Evolutionary conservation across 2,888 invertebrate species (phyloP).

Genomic region (Leucophora obtusa): DNA sequence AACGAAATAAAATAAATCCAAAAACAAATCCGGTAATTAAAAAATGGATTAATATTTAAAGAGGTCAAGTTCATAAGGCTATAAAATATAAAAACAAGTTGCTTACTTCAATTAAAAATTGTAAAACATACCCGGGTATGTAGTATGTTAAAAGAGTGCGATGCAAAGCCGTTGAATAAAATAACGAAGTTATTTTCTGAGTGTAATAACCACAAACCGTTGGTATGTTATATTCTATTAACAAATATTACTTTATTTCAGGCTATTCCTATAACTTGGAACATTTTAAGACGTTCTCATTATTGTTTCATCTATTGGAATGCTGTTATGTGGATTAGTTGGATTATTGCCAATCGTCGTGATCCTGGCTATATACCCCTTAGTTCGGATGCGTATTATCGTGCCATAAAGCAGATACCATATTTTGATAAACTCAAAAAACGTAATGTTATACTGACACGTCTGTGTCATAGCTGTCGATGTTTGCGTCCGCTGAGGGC

Average conservation of each 20-base stretch:
- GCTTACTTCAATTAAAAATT: no score
- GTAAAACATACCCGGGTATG: no score
- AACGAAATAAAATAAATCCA: no score
- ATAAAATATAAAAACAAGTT: no score
- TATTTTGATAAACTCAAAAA: slow-evolving; percentile 96
- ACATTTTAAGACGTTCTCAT: slow-evolving; percentile 90
- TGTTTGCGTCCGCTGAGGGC: slow-evolving; percentile 92
- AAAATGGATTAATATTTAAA: no score
- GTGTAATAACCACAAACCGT: no score
- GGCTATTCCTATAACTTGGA: slow-evolving; percentile 95
- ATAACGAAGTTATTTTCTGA: no score
- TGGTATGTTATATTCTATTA: no score
- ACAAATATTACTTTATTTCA: slow-evolving; percentile 75
- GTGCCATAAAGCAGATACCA: slow-evolving; percentile 94
- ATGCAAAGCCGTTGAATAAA: no score
- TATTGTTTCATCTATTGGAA: slow-evolving; percentile 95
- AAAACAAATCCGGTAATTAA: no score
- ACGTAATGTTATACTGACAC: slow-evolving; percentile 87
- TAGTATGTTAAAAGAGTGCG: no score
- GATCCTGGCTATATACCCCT: slow-evolving; percentile 94
- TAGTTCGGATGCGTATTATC: slow-evolving; percentile 93
- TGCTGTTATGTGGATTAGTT: slow-evolving; percentile 94
- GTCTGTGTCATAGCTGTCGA: slow-evolving; percentile 94
- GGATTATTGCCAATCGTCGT: slow-evolving; percentile 92
- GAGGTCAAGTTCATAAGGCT: no score